Conservation (phyloP, 2,797 vertebrate genomes). For the Pseudochaenichthys georgianus region DNA sequence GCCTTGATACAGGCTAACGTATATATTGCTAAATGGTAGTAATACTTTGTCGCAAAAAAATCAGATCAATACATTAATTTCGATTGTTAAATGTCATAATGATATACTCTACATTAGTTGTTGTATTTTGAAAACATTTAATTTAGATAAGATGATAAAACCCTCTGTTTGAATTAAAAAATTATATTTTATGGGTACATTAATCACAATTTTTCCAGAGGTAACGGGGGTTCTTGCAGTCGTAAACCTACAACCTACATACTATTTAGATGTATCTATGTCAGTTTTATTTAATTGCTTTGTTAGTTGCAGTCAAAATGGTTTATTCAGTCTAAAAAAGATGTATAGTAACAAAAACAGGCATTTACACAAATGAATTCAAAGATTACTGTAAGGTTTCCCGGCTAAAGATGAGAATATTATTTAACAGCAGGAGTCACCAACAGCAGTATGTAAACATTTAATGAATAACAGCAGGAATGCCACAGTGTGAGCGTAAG, state of each 20-base stretch:
- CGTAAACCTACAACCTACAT: no score
- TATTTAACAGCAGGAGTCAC: slow-evolving; percentile 29
- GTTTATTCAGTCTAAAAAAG: background rate
- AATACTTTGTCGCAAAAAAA: no score
- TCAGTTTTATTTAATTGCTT: background rate
- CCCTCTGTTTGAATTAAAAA: background rate
- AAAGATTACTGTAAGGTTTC: slow-evolving; percentile 20
- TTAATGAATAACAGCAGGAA: slow-evolving; percentile 38
- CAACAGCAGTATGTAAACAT: slow-evolving; percentile 28
- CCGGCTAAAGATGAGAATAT: slow-evolving; percentile 25
- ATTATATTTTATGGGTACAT: no score
- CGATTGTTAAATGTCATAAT: no score
- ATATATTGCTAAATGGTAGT: no score
- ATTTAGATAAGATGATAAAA: background rate
- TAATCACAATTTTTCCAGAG: no score
- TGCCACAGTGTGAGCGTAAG: slow-evolving; percentile 1
- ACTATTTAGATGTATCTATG: no score
- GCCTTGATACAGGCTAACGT: no score
- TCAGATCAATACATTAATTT: no score
- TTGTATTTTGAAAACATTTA: background rate
- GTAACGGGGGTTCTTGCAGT: no score
- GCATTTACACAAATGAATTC: background rate
- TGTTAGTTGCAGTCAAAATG: background rate
- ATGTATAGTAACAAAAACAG: background rate
- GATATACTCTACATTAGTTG: background rate